Evolutionary conservation across 2,113 vertebrate species (phyloP).

Genomic region (Panthera uncia): DNA sequence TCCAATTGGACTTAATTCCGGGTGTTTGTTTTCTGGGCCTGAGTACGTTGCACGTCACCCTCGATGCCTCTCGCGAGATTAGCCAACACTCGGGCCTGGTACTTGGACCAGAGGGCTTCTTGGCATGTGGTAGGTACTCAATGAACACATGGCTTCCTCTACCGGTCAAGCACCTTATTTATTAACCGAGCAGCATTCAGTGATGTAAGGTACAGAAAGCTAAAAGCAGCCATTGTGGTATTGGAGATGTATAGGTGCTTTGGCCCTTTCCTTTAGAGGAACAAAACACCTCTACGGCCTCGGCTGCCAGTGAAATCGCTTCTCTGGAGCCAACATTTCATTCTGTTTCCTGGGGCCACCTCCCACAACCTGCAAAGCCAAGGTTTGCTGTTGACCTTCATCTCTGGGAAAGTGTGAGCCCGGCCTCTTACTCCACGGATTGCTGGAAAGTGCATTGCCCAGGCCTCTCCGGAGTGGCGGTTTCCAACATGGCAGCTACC

Average conservation of each 20-base stretch:
- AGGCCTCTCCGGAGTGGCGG: not conserved
- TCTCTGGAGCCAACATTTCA: not conserved
- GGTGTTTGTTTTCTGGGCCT: not conserved
- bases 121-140: accelerated
- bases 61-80: not conserved
- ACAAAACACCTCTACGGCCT: not conserved
- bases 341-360: not conserved
- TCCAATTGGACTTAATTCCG: accelerated
- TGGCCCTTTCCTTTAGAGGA: not conserved
- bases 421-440: accelerated
- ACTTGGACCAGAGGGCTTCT: not conserved
- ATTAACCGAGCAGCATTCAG: accelerated
- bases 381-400: not conserved
- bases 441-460: accelerated
- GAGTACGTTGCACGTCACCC: not conserved
- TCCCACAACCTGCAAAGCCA: not conserved
- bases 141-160: not conserved
- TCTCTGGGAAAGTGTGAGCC: not conserved
- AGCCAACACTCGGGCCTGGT: accelerated
- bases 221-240: not conserved
- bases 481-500: not conserved
- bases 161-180: accelerated
- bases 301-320: no score
- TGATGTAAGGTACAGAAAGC: accelerated
- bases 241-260: accelerated